Conservation (phyloP, 1,140 invertebrate species). For the Bombyx mori region DNA sequence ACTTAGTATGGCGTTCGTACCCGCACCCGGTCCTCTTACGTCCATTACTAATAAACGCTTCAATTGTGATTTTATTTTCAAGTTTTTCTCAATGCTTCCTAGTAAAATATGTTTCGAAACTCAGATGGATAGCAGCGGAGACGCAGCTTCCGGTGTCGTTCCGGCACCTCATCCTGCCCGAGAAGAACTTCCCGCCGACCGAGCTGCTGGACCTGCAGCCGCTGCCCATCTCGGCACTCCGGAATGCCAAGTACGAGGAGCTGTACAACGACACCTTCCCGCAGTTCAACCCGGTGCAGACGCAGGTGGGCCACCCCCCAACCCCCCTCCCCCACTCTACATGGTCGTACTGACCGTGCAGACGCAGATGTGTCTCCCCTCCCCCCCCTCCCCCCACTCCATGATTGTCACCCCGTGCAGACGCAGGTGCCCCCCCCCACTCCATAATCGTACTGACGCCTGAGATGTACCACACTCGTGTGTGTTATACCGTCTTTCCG, state of each 20-base stretch:
- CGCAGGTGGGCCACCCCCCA: slow-evolving; percentile 74
- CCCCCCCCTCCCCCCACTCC: neutral
- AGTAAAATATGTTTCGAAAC: neutral
- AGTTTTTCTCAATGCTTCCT: no score
- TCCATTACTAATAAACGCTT: no score
- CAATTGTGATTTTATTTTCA: no score
- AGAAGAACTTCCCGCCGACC: slow-evolving; percentile 98
- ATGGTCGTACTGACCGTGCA: slow-evolving; percentile 78
- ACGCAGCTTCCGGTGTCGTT: slow-evolving; percentile 98
- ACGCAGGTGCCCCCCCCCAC: slow-evolving; percentile 78
- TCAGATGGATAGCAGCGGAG: slow-evolving; percentile 91
- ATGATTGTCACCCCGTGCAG: slow-evolving; percentile 99
- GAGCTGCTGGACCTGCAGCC: slow-evolving; percentile 98
- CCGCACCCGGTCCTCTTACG: no score
- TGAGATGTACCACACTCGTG: no score
- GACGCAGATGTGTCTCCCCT: slow-evolving; percentile 80
- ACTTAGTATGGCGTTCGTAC: no score
- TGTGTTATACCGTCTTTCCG: no score
- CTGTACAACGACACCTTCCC: slow-evolving; percentile 90
- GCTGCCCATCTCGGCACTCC: slow-evolving; percentile 86
- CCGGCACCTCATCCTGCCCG: slow-evolving; percentile 96
- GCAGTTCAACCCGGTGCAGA: slow-evolving; percentile 99
- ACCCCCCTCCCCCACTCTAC: neutral
- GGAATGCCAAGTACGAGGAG: slow-evolving; percentile 89
- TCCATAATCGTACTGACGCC: neutral